Base-by-base conservation (phyloP, 64 coral and sea anemone genomes). In the Pocillopora verrucosa region DNA sequence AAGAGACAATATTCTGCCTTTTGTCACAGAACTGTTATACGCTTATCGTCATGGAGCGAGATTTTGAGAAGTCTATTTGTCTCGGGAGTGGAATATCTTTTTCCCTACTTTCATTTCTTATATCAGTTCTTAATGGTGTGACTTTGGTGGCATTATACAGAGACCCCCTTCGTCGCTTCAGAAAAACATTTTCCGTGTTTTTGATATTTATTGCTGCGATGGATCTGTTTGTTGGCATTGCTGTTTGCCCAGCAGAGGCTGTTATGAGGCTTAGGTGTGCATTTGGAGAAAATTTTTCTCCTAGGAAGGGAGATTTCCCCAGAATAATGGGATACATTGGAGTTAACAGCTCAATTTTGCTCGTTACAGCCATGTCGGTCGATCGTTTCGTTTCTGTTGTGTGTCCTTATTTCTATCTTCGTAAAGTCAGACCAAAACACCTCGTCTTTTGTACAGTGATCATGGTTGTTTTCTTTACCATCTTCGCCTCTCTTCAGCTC, bases 381-480 rank as follows among this genome's bases (percentile, higher is more conserved):
- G 80, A 83, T 67, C 80, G 80, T 10, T 83, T 83, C 15, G 9
- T 67, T 1, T 34, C 80, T 65, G 80, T 83, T 83, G 61, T 68
- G 20, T 83, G 16, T 45, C 80, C 80, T 20, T 60, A 68, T 41
- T 65, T 63, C 11, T 67, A 83, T 65, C 80, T 34, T 13, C 34
- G 24, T 2, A 83, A 83, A 34, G 34, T 67, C 24, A 41, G 11
- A 1, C 80, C 80, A 10, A 65, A 17, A 16, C 65, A 34, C 68
- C 6, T 70, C 20, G 64, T 69, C 1, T 5, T 56, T 0, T 45
- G 5, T 13, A 84, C 69, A 38, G 24, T 36, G n/a, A 22, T 15
- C 20, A 84, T 84, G 11, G 20, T 84, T 2, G 12, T 70, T 56
- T 84, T 84, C 4, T 84, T 62, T 4, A 57, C 36, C 5, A 83